Evolutionary conservation across 2,113 vertebrate species (phyloP).

Genomic region (Xiphophorus couchianus): DNA sequence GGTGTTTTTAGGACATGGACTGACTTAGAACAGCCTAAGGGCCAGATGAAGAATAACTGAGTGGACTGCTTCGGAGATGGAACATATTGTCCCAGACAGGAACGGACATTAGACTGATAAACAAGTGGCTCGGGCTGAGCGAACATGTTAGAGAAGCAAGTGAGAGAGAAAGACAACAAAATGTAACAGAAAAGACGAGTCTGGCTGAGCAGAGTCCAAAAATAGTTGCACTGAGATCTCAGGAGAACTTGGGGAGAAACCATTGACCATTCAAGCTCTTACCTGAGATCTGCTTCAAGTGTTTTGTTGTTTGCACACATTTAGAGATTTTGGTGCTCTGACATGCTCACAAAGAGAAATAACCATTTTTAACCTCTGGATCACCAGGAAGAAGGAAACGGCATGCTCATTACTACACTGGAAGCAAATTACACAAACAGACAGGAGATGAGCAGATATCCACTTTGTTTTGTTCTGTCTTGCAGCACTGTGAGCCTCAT

Average conservation of each 20-base stretch:
- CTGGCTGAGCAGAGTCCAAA: conserved; percentile 37
- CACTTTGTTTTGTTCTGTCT: conserved; percentile 47
- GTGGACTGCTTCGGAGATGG: conserved; percentile 50
- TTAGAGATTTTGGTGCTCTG: neutral
- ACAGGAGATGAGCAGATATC: conserved; percentile 39
- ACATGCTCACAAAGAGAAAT: neutral
- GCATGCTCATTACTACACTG: conserved; percentile 25
- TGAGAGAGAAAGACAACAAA: conserved; percentile 23
- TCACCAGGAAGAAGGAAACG: conserved; percentile 25
- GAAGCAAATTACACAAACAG: conserved; percentile 39
- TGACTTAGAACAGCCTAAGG: conserved; percentile 67
- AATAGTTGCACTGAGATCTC: conserved; percentile 44
- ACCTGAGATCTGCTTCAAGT: conserved; percentile 14
- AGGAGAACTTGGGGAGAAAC: conserved; percentile 31
- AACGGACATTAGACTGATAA: conserved; percentile 70
- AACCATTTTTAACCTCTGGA: conserved; percentile 34
- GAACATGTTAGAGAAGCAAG: conserved; percentile 49
- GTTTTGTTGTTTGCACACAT: neutral
- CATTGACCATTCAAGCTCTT: conserved; percentile 30
- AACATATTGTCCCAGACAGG: conserved; percentile 72
- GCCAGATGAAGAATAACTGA: conserved; percentile 65
- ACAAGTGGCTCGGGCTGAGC: conserved; percentile 64
- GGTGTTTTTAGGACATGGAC: conserved; percentile 62
- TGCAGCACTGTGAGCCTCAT: conserved; percentile 36
- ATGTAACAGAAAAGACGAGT: conserved; percentile 38